These are phyloP conservation scores for Spialia ferax DNA, from an alignment of 2,888 invertebrate species.

Conservation along the genomic window DNA sequence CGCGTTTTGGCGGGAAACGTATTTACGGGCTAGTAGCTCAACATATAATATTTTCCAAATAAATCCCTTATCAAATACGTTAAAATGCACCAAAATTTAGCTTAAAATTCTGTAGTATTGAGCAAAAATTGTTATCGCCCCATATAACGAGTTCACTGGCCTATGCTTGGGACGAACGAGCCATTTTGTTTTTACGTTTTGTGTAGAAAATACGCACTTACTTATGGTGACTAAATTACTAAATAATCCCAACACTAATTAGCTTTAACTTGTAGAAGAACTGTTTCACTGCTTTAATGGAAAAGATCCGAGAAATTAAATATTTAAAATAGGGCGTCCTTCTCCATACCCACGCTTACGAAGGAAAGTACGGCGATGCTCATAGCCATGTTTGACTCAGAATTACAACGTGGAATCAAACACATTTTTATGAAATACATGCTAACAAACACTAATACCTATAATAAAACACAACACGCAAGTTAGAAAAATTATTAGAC, in stretches of 20 bases:
- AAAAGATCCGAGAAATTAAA: slow-evolving; percentile 85
- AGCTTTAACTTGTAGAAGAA: slow-evolving; percentile 82
- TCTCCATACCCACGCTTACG: slow-evolving; percentile 83
- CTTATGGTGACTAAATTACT: slow-evolving; percentile 76
- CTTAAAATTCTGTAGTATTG: slow-evolving; percentile 49
- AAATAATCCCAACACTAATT: slow-evolving; percentile 75
- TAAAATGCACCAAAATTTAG: slow-evolving; percentile 47
- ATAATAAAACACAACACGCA: slow-evolving; percentile 67
- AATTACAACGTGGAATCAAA: slow-evolving; percentile 85
- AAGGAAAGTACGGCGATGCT: slow-evolving; percentile 81
- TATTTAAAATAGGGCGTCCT: slow-evolving; percentile 82
- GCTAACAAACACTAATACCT: slow-evolving; percentile 65
- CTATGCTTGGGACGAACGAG: slow-evolving; percentile 84
- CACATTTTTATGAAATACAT: slow-evolving; percentile 65
- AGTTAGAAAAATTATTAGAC: slow-evolving; percentile 74
- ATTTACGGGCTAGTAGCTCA: slow-evolving; percentile 52
- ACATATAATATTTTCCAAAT: slow-evolving; percentile 34
- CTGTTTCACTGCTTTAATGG: slow-evolving; percentile 74
- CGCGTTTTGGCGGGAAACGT: slow-evolving; percentile 86
- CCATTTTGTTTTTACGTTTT: slow-evolving; percentile 87
- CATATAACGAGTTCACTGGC: slow-evolving; percentile 84
- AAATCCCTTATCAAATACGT: slow-evolving; percentile 41
- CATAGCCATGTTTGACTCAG: slow-evolving; percentile 85
- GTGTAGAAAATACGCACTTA: slow-evolving; percentile 84
- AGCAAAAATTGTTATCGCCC: slow-evolving; percentile 73